Conservation (phyloP, 2,888 invertebrate species). For the Pseudococcus jackbeardsleyi region DNA sequence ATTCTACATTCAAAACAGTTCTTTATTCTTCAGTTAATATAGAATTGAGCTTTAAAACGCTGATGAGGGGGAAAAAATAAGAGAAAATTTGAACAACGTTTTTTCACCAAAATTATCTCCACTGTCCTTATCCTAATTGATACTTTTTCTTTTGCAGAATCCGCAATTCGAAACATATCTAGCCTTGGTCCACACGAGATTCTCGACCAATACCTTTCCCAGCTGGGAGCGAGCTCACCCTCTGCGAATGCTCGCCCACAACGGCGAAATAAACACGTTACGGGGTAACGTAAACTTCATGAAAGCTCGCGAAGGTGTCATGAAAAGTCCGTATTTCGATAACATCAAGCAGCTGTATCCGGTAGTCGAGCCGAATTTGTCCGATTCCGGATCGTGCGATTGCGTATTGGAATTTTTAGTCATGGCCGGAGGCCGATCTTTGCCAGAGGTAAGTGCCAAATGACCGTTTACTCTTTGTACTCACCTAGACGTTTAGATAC, state of each 20-base stretch:
- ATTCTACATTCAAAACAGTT: too few species aligned
- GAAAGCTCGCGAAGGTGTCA: conserved; percentile 98
- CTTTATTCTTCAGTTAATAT: too few species aligned
- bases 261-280: conserved; percentile 99
- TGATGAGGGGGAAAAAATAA: too few species aligned
- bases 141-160: conserved; percentile 73
- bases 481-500: not conserved
- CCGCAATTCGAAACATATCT: conserved; percentile 93
- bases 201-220: conserved; percentile 99
- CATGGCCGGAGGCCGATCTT: conserved; percentile 89
- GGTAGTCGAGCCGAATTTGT: conserved; percentile 96
- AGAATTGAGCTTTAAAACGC: too few species aligned
- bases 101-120: too few species aligned
- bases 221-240: conserved; percentile 99
- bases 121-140: too few species aligned
- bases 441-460: conserved; percentile 80
- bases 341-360: conserved; percentile 92
- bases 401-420: conserved; percentile 98
- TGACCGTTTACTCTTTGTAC: not conserved
- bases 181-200: conserved; percentile 96
- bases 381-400: conserved; percentile 97
- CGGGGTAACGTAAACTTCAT: conserved; percentile 98
- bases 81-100: too few species aligned
- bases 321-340: conserved; percentile 87
- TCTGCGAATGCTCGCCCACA: conserved; percentile 95